Evolutionary conservation across 2,113 vertebrate genomes (phyloP).

Genomic region (Haemorhous mexicanus): DNA sequence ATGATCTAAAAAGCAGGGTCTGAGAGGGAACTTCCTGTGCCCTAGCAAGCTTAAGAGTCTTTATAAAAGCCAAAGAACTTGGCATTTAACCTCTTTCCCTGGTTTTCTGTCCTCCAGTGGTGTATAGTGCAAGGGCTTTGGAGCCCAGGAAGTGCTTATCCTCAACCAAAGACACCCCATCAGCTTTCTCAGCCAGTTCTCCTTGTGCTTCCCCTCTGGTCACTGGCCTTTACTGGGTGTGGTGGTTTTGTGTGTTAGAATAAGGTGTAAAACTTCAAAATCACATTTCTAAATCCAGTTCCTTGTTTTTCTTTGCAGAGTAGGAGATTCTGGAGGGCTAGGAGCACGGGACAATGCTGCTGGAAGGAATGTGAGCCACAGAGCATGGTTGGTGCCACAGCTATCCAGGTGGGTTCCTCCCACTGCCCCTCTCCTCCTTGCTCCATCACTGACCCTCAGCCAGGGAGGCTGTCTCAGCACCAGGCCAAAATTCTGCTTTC

Average conservation of each 20-base stretch:
- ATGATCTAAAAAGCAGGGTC: not conserved
- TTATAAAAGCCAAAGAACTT: not conserved
- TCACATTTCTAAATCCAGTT: not conserved
- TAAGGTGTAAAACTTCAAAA: not conserved
- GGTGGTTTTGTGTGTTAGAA: not conserved
- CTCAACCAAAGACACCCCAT: too few relatives aligned
- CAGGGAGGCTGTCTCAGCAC: not conserved
- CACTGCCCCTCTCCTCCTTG: not conserved
- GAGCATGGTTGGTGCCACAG: constrained; percentile 57
- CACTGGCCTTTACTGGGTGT: not conserved
- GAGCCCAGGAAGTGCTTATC: too few relatives aligned
- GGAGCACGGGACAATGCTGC: constrained; percentile 19
- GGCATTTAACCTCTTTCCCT: not conserved
- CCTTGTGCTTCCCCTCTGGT: not conserved
- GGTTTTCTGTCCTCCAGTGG: not conserved
- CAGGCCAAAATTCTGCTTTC: not conserved
- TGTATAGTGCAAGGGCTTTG: rapidly evolving
- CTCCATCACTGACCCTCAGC: not conserved
- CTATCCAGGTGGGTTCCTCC: constrained; percentile 57
- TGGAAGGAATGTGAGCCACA: constrained; percentile 56
- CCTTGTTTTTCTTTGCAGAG: constrained; percentile 13
- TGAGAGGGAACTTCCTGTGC: not conserved
- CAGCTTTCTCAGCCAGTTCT: not conserved
- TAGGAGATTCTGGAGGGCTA: not conserved
- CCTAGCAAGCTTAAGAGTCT: not conserved